A percentile compares a stretch with the other conserved stretches of the same genome.
Conservation (phyloP, 2,113 vertebrate genomes). For the Pica pica region DNA sequence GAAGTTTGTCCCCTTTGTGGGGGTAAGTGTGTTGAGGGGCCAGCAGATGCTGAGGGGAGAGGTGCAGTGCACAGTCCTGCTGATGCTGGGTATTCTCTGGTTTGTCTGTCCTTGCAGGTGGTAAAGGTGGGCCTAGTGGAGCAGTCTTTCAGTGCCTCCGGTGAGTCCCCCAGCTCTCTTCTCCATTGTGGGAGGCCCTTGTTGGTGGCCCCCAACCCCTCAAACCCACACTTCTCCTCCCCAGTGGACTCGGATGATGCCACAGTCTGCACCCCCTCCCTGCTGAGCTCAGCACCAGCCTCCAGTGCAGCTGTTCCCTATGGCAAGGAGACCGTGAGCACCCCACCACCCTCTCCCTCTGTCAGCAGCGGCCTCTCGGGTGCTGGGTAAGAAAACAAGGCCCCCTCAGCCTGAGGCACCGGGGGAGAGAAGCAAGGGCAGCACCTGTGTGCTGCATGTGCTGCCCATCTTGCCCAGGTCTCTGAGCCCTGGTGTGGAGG, state of each 20-base stretch:
- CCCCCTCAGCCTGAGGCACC: background rate
- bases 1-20: slow-evolving; percentile 92
- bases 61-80: background rate
- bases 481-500: slow-evolving; percentile 79
- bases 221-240: background rate
- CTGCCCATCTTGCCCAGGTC: slow-evolving; percentile 46
- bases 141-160: slow-evolving; percentile 83
- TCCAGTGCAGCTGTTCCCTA: slow-evolving; percentile 67
- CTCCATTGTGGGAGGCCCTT: background rate
- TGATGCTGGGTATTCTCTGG: background rate
- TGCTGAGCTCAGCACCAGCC: slow-evolving; percentile 77
- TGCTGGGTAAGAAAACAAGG: slow-evolving; percentile 68
- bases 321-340: slow-evolving; percentile 82
- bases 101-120: slow-evolving; percentile 13
- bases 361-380: slow-evolving; percentile 85
- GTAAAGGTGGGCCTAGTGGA: slow-evolving; percentile 93
- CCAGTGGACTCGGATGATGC: slow-evolving; percentile 90
- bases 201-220: background rate
- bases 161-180: slow-evolving; percentile 33
- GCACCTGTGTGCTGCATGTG: background rate
- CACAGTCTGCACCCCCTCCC: slow-evolving; percentile 75
- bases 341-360: slow-evolving; percentile 85
- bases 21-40: slow-evolving; percentile 72
- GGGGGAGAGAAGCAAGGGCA: background rate
- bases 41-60: background rate